A percentile compares a stretch with the other conserved stretches of the same genome.
Evolutionary conservation across 1,140 invertebrate species (phyloP).

Genomic region (Varroa destructor): DNA sequence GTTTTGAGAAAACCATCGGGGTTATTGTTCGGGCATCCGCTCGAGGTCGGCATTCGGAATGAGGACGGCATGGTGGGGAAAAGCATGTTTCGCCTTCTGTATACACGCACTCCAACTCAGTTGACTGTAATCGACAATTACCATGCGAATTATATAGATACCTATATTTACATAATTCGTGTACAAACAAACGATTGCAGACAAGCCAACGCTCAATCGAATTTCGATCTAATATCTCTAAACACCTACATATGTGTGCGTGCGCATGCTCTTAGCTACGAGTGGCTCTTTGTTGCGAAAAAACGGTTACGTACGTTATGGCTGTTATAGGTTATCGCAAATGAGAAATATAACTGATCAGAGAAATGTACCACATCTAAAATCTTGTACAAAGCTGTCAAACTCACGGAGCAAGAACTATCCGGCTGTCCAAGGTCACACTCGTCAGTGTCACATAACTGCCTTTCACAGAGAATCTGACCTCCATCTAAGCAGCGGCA

Average conservation of each 20-base stretch:
- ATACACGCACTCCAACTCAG: background rate
- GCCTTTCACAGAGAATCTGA: constrained; percentile 8
- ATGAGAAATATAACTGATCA: background rate
- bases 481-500: constrained; percentile 6
- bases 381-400: background rate
- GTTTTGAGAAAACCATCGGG: constrained; percentile 2
- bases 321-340: background rate
- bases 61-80: constrained; percentile 3
- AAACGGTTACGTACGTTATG: background rate
- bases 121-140: background rate
- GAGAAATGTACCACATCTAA: background rate
- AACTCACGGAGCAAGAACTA: constrained; percentile 13
- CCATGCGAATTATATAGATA: background rate
- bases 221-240: too few species aligned
- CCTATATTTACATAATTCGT: background rate
- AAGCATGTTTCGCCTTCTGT: constrained; percentile 1
- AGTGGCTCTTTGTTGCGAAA: background rate
- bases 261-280: too few species aligned
- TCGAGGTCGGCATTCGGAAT: constrained; percentile 4
- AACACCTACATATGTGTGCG: too few species aligned
- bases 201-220: too few species aligned
- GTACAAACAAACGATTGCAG: too few species aligned
- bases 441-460: constrained; percentile 2
- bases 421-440: background rate
- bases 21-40: background rate